phyloP scores from a whole-genome alignment of 2,113 vertebrate species.

The Promerops cafer region DNA sequence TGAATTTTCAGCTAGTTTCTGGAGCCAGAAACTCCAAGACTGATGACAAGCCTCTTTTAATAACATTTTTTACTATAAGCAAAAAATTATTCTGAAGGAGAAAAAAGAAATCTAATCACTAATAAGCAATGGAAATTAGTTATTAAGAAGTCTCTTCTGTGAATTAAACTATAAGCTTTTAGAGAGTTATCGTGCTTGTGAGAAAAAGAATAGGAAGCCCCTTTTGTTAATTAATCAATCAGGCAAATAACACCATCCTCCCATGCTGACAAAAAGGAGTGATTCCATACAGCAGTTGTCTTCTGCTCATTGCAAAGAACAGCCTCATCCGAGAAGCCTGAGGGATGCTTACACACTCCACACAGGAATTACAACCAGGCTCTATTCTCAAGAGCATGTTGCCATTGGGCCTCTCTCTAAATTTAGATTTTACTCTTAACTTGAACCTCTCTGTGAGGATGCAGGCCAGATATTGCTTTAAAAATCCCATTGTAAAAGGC shows the following conservation, averaged over 20 bases:
- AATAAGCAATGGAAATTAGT: not conserved
- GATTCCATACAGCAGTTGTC: not conserved
- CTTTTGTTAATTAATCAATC: not conserved
- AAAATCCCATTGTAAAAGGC: not conserved
- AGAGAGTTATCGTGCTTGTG: not conserved
- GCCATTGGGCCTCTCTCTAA: not conserved
- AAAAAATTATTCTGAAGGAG: not conserved
- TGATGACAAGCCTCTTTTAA: not conserved
- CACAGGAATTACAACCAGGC: not conserved
- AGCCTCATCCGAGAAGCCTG: not conserved
- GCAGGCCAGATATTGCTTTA: not conserved
- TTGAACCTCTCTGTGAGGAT: not conserved
- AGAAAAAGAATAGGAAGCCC: not conserved
- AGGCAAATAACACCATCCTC: not conserved
- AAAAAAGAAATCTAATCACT: not conserved
- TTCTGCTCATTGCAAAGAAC: not conserved
- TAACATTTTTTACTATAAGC: not conserved
- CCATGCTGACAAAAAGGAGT: not conserved
- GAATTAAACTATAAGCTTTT: not conserved
- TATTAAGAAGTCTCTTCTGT: not conserved
- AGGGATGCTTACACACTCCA: not conserved
- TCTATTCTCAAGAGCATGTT: not conserved
- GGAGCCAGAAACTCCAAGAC: not conserved
- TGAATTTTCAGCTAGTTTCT: not conserved
- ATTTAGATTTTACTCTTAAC: not conserved